Evolutionary conservation across 2,888 invertebrate genomes (phyloP), one percentile per base, ranked within the genome.

Genomic region (Limnephilus rhombicus): DNA sequence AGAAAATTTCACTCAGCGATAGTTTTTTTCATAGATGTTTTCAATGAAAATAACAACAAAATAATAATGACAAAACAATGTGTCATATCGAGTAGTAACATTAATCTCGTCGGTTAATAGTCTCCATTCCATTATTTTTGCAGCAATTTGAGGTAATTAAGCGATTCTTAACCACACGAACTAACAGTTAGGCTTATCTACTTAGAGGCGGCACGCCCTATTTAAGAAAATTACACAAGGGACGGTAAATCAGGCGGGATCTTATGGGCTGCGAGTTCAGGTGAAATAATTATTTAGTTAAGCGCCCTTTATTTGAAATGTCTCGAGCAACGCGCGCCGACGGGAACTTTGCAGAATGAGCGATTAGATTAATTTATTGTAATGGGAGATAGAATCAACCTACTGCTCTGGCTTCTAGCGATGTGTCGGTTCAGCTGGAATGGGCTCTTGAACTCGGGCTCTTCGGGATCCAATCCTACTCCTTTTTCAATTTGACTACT

Each of bases 281-380:
- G 87, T 87, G 68, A 87, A 87, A 53, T 87, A 68, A 87, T 87
- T 87, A 87, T 87, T 87, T 87, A 34, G 34, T 24, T 68, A 87
- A 31, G 15, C 68, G 68, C 34, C 31, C 68, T 68, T 87, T 31
- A 87, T 87, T 87, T 87, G 34, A 87, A 87, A 87, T 68, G 31
- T 87, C 87, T 53, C 53, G 7, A 31, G 68, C 87, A 15, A 37
- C 9, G 29, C 24, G 45, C 45, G 12, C 49, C 87, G 34, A 18
- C 37, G 49, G 34, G 29, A 86, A 49, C 85, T 45, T 53, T 68
- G 85, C 85, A 34, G 87, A 31, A 29, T 86, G 18, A 45, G 41
- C 5, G 87, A 87, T 87, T 31, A 87, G 13, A 45, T 45, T 45
- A 45, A 87, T 53, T 87, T 87, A 87, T 87, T 87, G 87, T 87